Evolutionary conservation across 2,888 invertebrate species (phyloP).

Genomic region (Micoletzkya japonica): DNA sequence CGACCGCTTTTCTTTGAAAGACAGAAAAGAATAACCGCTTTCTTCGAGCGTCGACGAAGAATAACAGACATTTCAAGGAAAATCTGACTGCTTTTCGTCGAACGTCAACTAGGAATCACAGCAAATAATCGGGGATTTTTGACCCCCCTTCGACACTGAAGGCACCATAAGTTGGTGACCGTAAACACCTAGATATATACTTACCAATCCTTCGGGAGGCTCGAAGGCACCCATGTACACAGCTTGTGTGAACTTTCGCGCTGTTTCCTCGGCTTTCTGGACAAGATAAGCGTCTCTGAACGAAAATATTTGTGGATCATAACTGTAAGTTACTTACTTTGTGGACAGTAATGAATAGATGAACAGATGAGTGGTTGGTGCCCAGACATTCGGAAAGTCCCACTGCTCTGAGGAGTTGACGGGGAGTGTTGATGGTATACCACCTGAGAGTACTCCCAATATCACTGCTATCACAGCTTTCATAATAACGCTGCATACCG

Average conservation of each 20-base stretch:
- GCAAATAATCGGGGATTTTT: no score
- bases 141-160: no score
- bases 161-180: background rate
- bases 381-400: conserved; percentile 62
- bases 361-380: conserved; percentile 52
- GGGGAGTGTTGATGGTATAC: conserved; percentile 48
- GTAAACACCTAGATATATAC: conserved; percentile 1
- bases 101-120: no score
- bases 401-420: conserved; percentile 50
- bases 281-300: conserved; percentile 25
- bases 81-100: no score
- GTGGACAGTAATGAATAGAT: conserved; percentile 28
- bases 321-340: background rate
- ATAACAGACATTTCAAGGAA: no score
- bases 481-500: conserved; percentile 30
- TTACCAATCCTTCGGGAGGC: conserved; percentile 34
- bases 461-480: no score
- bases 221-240: conserved; percentile 48
- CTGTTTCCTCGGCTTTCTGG: conserved; percentile 38
- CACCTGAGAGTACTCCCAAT: no score
- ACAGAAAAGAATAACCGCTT: no score
- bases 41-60: no score
- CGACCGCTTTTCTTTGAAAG: no score
- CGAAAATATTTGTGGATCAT: background rate
- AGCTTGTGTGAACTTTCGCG: conserved; percentile 39